Percentiles rank a stretch among this genome's conserved stretches.
These are phyloP conservation scores for Nannobrachium achirus DNA, from an alignment of 2,113 vertebrate species.

Conservation along the genomic window DNA sequence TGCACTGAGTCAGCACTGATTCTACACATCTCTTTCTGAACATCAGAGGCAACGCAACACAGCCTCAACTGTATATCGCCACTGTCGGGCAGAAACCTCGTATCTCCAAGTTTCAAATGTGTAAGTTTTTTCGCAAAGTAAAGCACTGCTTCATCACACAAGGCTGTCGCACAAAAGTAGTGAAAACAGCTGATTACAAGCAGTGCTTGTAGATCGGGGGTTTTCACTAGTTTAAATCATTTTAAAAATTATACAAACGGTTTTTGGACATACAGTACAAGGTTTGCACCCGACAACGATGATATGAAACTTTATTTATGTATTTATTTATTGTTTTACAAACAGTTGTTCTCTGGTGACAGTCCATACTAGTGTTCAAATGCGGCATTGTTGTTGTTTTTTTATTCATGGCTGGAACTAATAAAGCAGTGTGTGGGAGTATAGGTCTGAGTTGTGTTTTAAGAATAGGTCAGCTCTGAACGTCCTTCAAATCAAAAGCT, in stretches of 20 bases:
- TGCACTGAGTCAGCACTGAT: constrained; percentile 24
- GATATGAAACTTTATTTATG: too few species aligned
- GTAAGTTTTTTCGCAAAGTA: too few species aligned
- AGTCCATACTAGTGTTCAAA: neutral
- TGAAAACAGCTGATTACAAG: too few species aligned
- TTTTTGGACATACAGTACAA: too few species aligned
- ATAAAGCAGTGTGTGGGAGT: neutral
- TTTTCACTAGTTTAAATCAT: too few species aligned
- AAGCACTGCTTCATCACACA: too few species aligned
- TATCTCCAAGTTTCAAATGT: too few species aligned
- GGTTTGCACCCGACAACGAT: too few species aligned
- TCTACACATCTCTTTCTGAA: constrained; percentile 16
- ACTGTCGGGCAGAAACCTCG: too few species aligned
- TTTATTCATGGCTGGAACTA: neutral
- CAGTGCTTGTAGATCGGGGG: too few species aligned
- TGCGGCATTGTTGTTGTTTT: neutral
- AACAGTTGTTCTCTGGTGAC: neutral
- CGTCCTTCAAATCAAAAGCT: constrained; percentile 2
- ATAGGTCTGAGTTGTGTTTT: neutral
- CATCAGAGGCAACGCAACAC: neutral
- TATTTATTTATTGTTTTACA: neutral
- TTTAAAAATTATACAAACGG: too few species aligned
- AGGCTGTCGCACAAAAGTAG: too few species aligned
- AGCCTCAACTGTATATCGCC: neutral
- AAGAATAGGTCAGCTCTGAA: constrained; percentile 10